These are phyloP conservation scores for Paramacrobiotus metropolitanus DNA, from an alignment of 1,140 invertebrate genomes.

Conservation along the genomic window DNA sequence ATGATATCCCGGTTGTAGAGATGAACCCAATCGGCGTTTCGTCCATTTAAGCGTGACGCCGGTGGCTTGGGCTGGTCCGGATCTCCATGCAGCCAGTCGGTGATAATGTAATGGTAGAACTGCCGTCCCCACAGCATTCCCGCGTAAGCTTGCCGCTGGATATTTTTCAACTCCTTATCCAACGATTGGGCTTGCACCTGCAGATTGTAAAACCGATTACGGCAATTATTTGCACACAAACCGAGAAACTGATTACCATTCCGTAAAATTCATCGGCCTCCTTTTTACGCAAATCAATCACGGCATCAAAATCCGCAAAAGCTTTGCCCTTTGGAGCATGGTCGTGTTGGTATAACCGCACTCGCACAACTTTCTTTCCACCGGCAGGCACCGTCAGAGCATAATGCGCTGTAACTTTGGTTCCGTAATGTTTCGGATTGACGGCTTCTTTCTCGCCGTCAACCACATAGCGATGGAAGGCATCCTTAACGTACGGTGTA, in stretches of 20 bases:
- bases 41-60: slow-evolving; percentile 10
- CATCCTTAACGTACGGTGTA: slow-evolving; percentile 21
- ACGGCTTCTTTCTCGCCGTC: slow-evolving; percentile 19
- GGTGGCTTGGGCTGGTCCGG: slow-evolving; percentile 16
- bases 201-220: background rate
- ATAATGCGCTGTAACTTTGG: slow-evolving; percentile 23
- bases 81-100: slow-evolving; percentile 22
- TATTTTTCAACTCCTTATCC: slow-evolving; percentile 7
- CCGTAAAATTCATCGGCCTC: slow-evolving; percentile 22
- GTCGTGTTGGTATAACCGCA: slow-evolving; percentile 10
- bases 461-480: slow-evolving; percentile 22
- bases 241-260: too few species aligned
- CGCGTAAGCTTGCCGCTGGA: slow-evolving; percentile 23
- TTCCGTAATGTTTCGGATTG: slow-evolving; percentile 21
- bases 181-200: slow-evolving; percentile 1
- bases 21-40: slow-evolving; percentile 23
- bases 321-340: background rate
- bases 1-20: slow-evolving; percentile 23
- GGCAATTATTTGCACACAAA: background rate
- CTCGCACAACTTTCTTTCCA: slow-evolving; percentile 14
- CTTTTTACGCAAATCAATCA: slow-evolving; percentile 16
- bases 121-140: slow-evolving; percentile 26
- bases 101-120: slow-evolving; percentile 24
- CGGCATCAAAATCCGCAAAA: slow-evolving; percentile 16
- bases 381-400: slow-evolving; percentile 17